phyloP scores from a whole-genome alignment of 2,888 invertebrate species.

The Lissonota sp. region DNA sequence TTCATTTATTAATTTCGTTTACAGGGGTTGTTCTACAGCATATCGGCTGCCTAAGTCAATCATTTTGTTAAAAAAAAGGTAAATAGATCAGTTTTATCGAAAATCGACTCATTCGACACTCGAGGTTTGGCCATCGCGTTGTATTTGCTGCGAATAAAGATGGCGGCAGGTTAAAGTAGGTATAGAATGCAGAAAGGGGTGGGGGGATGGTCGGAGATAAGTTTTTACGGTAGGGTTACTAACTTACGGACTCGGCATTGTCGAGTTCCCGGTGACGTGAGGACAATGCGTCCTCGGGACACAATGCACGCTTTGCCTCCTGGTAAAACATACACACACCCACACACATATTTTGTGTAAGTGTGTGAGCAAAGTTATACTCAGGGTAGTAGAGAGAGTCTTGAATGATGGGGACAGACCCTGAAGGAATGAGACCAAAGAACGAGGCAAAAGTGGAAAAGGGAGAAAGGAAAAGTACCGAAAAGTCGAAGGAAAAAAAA shows the following conservation, averaged over 20 bases:
- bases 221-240: slow-evolving; percentile 80
- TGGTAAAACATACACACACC: slow-evolving; percentile 8
- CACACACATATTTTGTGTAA: not conserved
- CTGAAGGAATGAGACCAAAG: slow-evolving; percentile 11
- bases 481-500: slow-evolving; percentile 4
- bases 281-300: slow-evolving; percentile 80
- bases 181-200: slow-evolving; percentile 67
- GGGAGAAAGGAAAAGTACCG: slow-evolving; percentile 1
- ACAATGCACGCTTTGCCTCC: slow-evolving; percentile 73
- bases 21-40: too few relatives aligned
- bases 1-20: too few relatives aligned
- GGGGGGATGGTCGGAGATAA: slow-evolving; percentile 76
- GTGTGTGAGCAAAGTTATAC: not conserved
- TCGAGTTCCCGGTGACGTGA: slow-evolving; percentile 78
- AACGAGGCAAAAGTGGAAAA: not conserved
- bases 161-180: slow-evolving; percentile 3
- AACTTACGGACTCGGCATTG: slow-evolving; percentile 80
- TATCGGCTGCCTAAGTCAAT: too few relatives aligned
- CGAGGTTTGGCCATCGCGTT: slow-evolving; percentile 19
- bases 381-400: slow-evolving; percentile 13
- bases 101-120: slow-evolving; percentile 51
- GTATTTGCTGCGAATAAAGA: slow-evolving; percentile 58
- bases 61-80: too few relatives aligned
- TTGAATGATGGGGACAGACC: slow-evolving; percentile 20
- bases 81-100: too few relatives aligned